Evolutionary conservation across 2,888 invertebrate species (phyloP).

Genomic region (Iselma pallidipennis): DNA sequence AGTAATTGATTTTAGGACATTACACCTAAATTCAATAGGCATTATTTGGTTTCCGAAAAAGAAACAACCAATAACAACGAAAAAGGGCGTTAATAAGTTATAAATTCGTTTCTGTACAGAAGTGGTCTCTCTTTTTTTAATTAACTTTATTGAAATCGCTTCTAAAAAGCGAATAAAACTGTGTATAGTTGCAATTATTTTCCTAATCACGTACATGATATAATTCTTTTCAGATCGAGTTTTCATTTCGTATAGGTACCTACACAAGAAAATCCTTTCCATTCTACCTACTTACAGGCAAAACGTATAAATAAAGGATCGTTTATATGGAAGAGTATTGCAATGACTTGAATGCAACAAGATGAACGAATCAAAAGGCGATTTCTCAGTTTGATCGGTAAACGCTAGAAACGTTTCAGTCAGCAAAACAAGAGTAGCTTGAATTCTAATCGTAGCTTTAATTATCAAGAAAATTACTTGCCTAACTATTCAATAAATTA

Average conservation of each 20-base stretch:
- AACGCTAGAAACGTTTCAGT: not conserved
- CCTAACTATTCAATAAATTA: too few relatives aligned
- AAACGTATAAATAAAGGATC: too few relatives aligned
- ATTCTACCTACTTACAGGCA: not conserved
- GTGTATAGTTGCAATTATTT: too few relatives aligned
- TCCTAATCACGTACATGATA: too few relatives aligned
- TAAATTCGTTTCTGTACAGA: not conserved
- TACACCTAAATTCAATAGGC: not conserved
- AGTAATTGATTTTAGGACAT: not conserved
- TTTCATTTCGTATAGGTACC: too few relatives aligned
- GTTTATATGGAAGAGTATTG: too few relatives aligned
- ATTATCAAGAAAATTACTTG: not conserved
- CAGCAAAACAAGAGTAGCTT: too few relatives aligned
- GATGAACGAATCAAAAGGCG: not conserved
- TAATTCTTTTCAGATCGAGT: too few relatives aligned
- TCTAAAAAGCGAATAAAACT: too few relatives aligned
- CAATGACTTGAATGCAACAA: not conserved
- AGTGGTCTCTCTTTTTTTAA: not conserved
- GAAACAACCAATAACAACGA: not conserved
- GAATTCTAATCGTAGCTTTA: not conserved
- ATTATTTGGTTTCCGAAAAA: not conserved
- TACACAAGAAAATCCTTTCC: not conserved
- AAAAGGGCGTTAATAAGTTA: not conserved
- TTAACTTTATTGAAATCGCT: not conserved
- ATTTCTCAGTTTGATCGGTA: too few relatives aligned